These are phyloP conservation scores for Brachionus rubens DNA, from an alignment of 1,140 invertebrate genomes.

Conservation along the genomic window DNA sequence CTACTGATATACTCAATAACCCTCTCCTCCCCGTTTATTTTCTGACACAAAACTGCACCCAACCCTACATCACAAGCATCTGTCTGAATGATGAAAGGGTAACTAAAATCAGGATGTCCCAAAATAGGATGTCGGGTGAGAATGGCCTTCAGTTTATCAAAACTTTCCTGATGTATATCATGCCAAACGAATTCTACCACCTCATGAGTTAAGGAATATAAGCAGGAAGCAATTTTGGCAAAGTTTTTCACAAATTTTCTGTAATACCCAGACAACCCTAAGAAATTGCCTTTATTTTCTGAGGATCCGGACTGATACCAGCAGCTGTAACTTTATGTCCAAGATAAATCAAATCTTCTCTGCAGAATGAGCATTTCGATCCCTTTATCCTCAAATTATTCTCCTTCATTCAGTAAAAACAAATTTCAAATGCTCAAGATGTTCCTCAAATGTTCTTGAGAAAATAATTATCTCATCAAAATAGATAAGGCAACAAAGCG, in stretches of 20 bases:
- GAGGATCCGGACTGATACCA: conserved; percentile 36
- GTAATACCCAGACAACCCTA: conserved; percentile 22
- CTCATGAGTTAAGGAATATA: no score
- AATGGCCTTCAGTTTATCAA: no score
- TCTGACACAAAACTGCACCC: no score
- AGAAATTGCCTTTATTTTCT: background rate
- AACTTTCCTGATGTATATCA: no score
- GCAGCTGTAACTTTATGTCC: conserved; percentile 51
- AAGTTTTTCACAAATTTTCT: no score
- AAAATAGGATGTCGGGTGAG: no score
- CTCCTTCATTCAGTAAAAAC: background rate
- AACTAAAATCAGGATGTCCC: no score
- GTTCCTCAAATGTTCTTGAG: conserved; percentile 2
- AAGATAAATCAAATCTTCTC: conserved; percentile 54
- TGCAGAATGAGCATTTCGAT: conserved; percentile 58
- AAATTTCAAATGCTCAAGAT: background rate
- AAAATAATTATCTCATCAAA: conserved; percentile 18
- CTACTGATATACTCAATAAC: no score
- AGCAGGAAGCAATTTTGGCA: conserved; percentile 41
- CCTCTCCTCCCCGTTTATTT: no score
- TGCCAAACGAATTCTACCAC: no score
- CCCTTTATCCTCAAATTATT: conserved; percentile 59
- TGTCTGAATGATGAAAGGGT: no score
- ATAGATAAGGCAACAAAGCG: background rate
- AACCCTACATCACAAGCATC: no score